Conservation (phyloP, 2,113 vertebrate genomes). For the Callorhinus ursinus region DNA sequence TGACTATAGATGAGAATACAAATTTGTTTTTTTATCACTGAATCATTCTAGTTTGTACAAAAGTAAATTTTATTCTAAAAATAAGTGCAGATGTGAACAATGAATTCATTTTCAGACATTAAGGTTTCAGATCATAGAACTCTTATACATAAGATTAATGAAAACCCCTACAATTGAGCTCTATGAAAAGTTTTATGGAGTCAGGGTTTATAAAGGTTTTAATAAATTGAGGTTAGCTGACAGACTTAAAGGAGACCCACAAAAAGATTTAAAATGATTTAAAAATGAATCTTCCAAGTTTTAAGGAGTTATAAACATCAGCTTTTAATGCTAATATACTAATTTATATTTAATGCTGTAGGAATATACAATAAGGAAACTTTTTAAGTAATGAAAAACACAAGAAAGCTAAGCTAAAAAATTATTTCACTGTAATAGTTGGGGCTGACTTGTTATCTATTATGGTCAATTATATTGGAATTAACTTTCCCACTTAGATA, state of each 20-base stretch:
- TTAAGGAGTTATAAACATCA: not conserved
- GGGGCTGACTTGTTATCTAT: not conserved
- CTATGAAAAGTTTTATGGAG: not conserved
- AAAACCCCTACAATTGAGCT: not conserved
- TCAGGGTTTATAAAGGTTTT: not conserved
- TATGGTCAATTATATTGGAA: not conserved
- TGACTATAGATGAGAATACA: not conserved
- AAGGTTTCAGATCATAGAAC: not conserved
- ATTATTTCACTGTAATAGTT: not conserved
- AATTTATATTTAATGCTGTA: not conserved
- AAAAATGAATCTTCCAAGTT: not conserved
- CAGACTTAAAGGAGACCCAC: not conserved
- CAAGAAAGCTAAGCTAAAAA: not conserved
- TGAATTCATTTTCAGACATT: not conserved
- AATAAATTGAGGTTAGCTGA: not conserved
- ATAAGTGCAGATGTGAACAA: constrained; percentile 6
- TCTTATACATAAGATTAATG: not conserved
- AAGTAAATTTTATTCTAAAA: not conserved
- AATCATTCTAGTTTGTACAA: not conserved
- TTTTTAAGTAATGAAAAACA: not conserved
- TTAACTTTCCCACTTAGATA: not conserved
- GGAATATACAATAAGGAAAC: not conserved
- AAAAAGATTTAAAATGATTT: constrained; percentile 11
- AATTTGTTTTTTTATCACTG: not conserved
- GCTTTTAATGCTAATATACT: not conserved